phyloP scores from a whole-genome alignment of 2,113 vertebrate genomes.

The Eretmochelys imbricata region DNA sequence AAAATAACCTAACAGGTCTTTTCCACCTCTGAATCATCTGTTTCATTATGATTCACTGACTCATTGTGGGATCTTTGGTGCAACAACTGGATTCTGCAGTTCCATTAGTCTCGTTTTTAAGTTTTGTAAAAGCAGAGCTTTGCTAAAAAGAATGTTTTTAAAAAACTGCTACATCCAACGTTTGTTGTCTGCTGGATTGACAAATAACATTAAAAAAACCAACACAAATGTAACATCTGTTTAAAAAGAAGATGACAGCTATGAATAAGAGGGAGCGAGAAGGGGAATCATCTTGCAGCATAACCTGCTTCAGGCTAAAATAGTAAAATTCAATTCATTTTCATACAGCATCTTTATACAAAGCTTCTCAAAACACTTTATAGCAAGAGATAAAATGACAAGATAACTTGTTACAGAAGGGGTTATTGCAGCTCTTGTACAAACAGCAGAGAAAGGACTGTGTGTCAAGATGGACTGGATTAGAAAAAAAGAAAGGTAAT shows the following conservation, averaged over 20 bases:
- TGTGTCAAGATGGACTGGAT: background rate
- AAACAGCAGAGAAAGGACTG: constrained; percentile 1
- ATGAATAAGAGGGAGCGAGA: background rate
- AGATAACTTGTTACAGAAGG: constrained; percentile 21
- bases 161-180: background rate
- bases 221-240: background rate
- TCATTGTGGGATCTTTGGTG: background rate
- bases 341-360: constrained; percentile 40
- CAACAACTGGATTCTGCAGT: background rate
- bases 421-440: background rate
- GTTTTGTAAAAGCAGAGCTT: background rate
- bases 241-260: constrained; percentile 26
- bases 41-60: background rate
- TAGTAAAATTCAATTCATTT: constrained; percentile 54
- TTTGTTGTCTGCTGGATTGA: background rate
- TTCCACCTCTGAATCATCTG: background rate
- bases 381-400: constrained; percentile 36
- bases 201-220: background rate
- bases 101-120: constrained; percentile 5
- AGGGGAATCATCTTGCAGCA: background rate
- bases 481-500: background rate
- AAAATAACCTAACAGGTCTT: background rate
- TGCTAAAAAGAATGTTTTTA: background rate
- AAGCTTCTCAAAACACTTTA: constrained; percentile 49
- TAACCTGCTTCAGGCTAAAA: constrained; percentile 56